Conservation (phyloP, 2,888 invertebrate species). For the Troides oblongomaculatus region DNA sequence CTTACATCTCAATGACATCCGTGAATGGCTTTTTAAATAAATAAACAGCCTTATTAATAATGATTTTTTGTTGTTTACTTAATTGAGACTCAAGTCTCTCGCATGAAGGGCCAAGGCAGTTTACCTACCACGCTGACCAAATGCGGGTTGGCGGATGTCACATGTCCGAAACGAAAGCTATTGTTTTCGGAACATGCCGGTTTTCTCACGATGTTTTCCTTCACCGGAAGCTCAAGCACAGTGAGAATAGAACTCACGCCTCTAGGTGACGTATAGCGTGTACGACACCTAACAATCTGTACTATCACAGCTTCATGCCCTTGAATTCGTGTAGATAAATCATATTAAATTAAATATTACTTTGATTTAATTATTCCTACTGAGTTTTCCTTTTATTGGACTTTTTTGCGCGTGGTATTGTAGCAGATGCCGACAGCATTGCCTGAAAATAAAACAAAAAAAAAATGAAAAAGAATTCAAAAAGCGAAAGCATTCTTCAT, state of each 20-base stretch:
- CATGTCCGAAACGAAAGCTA: too few species aligned
- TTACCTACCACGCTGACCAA: too few species aligned
- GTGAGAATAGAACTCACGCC: too few species aligned
- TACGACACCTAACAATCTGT: too few species aligned
- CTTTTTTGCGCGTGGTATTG: slow-evolving; percentile 87
- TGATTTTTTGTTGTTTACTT: too few species aligned
- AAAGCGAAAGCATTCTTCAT: slow-evolving; percentile 31
- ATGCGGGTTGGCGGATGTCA: too few species aligned
- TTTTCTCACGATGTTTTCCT: not conserved
- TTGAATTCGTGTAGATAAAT: not conserved
- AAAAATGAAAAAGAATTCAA: slow-evolving; percentile 61
- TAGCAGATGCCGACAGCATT: slow-evolving; percentile 83
- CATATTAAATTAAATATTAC: not conserved
- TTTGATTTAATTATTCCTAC: slow-evolving; percentile 41
- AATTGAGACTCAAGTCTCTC: too few species aligned
- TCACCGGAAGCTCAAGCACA: not conserved
- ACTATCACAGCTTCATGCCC: too few species aligned
- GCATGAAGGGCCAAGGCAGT: too few species aligned
- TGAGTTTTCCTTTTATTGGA: slow-evolving; percentile 85
- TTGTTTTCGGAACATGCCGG: too few species aligned
- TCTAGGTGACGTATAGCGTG: too few species aligned
- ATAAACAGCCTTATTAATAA: not conserved
- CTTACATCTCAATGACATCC: not conserved
- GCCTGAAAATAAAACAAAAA: slow-evolving; percentile 81
- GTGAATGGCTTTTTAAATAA: not conserved